Conservation (phyloP, 2,797 vertebrate genomes). For the Hipposideros larvatus region DNA sequence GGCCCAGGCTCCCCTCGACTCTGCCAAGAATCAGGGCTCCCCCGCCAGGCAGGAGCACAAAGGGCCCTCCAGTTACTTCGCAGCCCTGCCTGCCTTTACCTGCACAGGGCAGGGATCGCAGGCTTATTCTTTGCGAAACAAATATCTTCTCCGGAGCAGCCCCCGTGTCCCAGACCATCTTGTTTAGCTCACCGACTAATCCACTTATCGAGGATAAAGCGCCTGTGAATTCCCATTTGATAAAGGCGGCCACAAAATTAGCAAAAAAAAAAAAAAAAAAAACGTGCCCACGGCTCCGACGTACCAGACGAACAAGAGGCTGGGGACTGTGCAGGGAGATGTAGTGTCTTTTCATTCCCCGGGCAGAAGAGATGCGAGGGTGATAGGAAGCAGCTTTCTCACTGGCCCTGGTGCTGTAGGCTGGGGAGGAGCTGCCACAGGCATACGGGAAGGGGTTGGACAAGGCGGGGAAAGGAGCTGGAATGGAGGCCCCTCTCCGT, state of each 20-base stretch:
- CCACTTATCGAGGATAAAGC: slow-evolving; percentile 91
- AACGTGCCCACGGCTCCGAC: slow-evolving; percentile 87
- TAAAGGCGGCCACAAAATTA: slow-evolving; percentile 91
- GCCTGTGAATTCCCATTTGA: slow-evolving; percentile 88
- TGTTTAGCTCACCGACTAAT: slow-evolving; percentile 91
- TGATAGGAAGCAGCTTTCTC: slow-evolving; percentile 75
- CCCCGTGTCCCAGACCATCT: slow-evolving; percentile 88
- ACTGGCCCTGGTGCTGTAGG: slow-evolving; percentile 49
- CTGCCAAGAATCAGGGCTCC: neutral
- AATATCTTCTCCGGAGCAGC: slow-evolving; percentile 89
- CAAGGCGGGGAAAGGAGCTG: neutral
- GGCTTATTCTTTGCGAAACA: slow-evolving; percentile 89
- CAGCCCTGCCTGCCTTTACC: slow-evolving; percentile 54
- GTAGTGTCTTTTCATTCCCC: slow-evolving; percentile 56
- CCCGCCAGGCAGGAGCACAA: neutral
- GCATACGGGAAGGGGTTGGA: neutral
- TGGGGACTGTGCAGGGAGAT: slow-evolving; percentile 72
- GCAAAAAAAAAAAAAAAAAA: slow-evolving; percentile 78
- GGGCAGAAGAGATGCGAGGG: slow-evolving; percentile 71
- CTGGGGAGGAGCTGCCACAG: neutral
- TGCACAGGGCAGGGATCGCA: slow-evolving; percentile 79
- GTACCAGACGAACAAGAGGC: slow-evolving; percentile 86
- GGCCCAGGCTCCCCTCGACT: neutral
- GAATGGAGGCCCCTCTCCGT: no score
- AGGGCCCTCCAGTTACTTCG: slow-evolving; percentile 53